Evolutionary conservation across 2,113 vertebrate species (phyloP), one percentile per base, ranked within the genome.

Genomic region (Pachycephala philippinensis): DNA sequence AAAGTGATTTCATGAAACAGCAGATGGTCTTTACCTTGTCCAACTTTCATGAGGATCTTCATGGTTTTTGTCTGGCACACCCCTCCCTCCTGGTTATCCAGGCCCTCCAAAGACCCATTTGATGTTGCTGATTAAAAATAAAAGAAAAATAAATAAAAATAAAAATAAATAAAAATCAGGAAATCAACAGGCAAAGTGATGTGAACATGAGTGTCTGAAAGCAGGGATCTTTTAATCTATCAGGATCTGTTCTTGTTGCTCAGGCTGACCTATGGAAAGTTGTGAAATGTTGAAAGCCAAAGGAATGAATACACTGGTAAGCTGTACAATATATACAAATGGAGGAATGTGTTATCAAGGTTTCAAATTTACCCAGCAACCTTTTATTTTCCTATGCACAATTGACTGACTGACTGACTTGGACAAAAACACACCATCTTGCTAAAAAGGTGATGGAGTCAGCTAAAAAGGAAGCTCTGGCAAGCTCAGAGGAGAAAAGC

Each of bases 41-140:
- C 99, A 98, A 99, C 99, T 98, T 99, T 99, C 99, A 99, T 99
- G 98, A 99, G 98, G 97, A 99, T 99, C 98, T 99, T 99, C 99
- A 99, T 99, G 98, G 99, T 99, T 99, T 98, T 99, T 98, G 98
- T 99, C 98, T 99, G 99, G 98, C 99, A 99, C 93, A 99, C 99
- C 79, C 99, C 99, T 94, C 99, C 99, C 97, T 99, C 99, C 98
- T 99, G 99, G 98, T 99, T 99, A 98, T 99, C 99, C 97, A 99
- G 98, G 97, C 99, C 99, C 97, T 99, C 99, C 98, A 99, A 98
- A 97, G 99, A 99, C 98, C 99, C 99, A 95, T 99, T 99, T 89
- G 99, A 99, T 96, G 99, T 99, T 97, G 99, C 99, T 99, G 98
- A 97, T 98, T 89, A 91, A 98, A 98, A 98, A 98, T 97, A 98